A percentile compares a stretch with the other conserved stretches of the same genome.
These are phyloP conservation scores for Chrysodeixis includens DNA, from an alignment of 2,888 invertebrate species.

Conservation along the genomic window DNA sequence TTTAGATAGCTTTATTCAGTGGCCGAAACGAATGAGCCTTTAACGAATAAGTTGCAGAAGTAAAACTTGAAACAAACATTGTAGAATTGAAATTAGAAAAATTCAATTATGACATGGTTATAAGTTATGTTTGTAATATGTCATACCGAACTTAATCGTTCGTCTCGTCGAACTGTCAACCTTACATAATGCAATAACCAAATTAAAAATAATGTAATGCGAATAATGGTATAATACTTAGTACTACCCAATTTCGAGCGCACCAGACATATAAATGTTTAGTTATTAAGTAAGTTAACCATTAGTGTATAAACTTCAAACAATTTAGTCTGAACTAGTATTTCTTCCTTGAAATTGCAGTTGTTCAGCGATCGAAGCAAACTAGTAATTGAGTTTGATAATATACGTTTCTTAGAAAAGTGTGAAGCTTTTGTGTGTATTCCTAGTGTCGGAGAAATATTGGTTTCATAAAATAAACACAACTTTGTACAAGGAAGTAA, in stretches of 20 bases:
- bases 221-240: no score
- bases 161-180: no score
- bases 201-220: no score
- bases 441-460: not conserved
- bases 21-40: conserved; percentile 11
- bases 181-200: no score
- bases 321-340: not conserved
- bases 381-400: not conserved
- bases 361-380: not conserved
- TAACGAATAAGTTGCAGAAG: not conserved
- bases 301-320: not conserved
- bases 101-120: no score
- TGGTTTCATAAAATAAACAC: not conserved
- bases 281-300: not conserved
- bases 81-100: not conserved
- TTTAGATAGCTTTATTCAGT: conserved; percentile 34
- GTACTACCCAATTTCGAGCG: no score
- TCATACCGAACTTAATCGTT: no score
- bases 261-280: not conserved
- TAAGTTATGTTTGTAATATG: not conserved
- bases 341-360: not conserved
- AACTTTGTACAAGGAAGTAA: not conserved
- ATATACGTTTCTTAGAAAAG: not conserved
- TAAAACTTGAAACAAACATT: not conserved
- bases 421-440: not conserved